Conservation (phyloP, 2,888 invertebrate species). For the Altica lythri region DNA sequence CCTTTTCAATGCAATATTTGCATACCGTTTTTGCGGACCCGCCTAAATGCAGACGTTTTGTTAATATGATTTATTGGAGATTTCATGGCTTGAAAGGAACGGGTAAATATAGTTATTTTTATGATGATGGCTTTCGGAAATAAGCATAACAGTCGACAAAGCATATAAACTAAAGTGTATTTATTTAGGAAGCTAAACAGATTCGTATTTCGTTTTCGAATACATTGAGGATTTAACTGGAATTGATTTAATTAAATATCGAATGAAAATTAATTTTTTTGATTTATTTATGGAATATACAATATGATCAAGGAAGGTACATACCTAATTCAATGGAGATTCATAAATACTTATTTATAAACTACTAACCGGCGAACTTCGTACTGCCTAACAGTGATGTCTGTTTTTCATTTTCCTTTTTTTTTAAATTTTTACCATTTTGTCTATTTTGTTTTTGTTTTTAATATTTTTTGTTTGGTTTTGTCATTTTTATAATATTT, state of each 20-base stretch:
- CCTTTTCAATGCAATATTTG: slow-evolving; percentile 32
- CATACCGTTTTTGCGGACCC: slow-evolving; percentile 25
- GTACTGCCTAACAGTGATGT: too few relatives aligned
- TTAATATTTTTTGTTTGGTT: too few relatives aligned
- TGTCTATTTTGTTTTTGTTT: too few relatives aligned
- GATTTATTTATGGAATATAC: too few relatives aligned
- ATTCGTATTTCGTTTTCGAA: background rate
- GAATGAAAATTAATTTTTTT: background rate
- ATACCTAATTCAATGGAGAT: background rate
- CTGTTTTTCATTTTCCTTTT: too few relatives aligned
- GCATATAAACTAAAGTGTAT: background rate
- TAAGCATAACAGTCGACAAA: slow-evolving; percentile 3
- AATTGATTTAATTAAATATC: background rate
- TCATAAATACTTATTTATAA: too few relatives aligned
- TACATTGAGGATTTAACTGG: too few relatives aligned
- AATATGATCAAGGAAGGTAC: too few relatives aligned
- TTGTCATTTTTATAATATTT: too few relatives aligned
- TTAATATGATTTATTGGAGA: slow-evolving; percentile 29
- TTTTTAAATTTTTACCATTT: too few relatives aligned
- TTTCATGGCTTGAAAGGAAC: slow-evolving; percentile 18
- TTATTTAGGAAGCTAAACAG: background rate
- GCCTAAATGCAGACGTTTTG: slow-evolving; percentile 26
- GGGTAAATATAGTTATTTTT: slow-evolving; percentile 12
- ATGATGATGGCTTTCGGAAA: slow-evolving; percentile 11
- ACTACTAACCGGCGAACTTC: too few relatives aligned